Percentiles rank a stretch among this genome's conserved stretches.
These are phyloP conservation scores for Escarpia spicata DNA, from an alignment of 2,888 invertebrate species.

Conservation along the genomic window DNA sequence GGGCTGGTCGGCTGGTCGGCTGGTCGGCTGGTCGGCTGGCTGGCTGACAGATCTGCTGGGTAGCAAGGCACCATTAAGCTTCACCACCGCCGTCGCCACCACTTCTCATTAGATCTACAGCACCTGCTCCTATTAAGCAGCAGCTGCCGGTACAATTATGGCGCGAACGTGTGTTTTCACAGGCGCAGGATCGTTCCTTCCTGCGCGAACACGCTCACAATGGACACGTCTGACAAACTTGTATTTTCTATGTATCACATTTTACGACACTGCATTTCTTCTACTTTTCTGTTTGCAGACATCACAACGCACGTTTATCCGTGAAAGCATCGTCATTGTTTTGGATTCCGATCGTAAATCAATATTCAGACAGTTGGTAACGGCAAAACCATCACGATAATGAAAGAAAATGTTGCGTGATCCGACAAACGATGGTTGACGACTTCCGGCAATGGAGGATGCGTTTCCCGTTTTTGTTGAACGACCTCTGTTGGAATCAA, in stretches of 20 bases:
- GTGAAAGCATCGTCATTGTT: neutral
- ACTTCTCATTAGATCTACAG: neutral
- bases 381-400: neutral
- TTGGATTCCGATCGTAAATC: neutral
- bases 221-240: neutral
- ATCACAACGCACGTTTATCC: neutral
- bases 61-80: neutral
- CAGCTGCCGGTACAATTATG: neutral
- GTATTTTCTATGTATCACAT: constrained; percentile 9
- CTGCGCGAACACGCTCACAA: neutral
- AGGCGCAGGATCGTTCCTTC: neutral
- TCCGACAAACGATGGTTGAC: neutral
- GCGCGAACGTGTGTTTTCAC: neutral
- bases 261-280: neutral
- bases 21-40: neutral
- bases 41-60: neutral
- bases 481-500: neutral
- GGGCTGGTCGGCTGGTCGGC: neutral
- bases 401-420: neutral
- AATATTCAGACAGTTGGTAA: neutral
- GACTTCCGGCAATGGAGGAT: neutral
- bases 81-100: neutral
- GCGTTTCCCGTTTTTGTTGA: neutral
- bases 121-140: neutral
- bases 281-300: neutral